A percentile compares a stretch with the other conserved stretches of the same genome.
phyloP scores from a whole-genome alignment of 2,113 vertebrate species.

The Pyxicephalus adspersus region DNA sequence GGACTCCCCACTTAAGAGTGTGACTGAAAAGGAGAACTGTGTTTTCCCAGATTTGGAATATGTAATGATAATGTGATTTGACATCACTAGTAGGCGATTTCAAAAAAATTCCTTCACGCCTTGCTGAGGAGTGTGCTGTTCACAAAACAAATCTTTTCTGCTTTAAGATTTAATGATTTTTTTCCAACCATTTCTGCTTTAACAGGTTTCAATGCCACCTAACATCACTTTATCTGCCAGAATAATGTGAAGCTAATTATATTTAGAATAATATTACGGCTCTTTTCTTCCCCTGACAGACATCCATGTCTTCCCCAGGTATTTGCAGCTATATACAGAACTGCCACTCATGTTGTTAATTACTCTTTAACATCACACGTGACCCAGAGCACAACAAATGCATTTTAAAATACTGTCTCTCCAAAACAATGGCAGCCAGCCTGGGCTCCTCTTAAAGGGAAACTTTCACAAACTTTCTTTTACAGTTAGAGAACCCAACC shows the following conservation, averaged over 20 bases:
- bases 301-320: neutral
- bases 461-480: no score
- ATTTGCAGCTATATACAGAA: constrained; percentile 29
- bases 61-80: constrained; percentile 18
- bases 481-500: no score
- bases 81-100: constrained; percentile 47
- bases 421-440: neutral
- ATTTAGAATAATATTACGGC: constrained; percentile 30
- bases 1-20: neutral
- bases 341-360: constrained; percentile 16
- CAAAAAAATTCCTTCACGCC: constrained; percentile 52
- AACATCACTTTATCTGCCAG: constrained; percentile 38
- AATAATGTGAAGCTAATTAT: constrained; percentile 41
- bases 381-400: neutral
- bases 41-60: constrained; percentile 28
- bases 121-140: constrained; percentile 31
- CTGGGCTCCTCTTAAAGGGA: neutral
- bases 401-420: neutral
- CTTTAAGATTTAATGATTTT: constrained; percentile 48
- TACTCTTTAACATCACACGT: neutral
- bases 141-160: constrained; percentile 38
- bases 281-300: constrained; percentile 15
- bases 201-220: constrained; percentile 30
- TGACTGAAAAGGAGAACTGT: constrained; percentile 10
- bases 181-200: neutral